These are phyloP conservation scores for Sylvia borin DNA, from an alignment of 2,797 vertebrate species.

Conservation along the genomic window DNA sequence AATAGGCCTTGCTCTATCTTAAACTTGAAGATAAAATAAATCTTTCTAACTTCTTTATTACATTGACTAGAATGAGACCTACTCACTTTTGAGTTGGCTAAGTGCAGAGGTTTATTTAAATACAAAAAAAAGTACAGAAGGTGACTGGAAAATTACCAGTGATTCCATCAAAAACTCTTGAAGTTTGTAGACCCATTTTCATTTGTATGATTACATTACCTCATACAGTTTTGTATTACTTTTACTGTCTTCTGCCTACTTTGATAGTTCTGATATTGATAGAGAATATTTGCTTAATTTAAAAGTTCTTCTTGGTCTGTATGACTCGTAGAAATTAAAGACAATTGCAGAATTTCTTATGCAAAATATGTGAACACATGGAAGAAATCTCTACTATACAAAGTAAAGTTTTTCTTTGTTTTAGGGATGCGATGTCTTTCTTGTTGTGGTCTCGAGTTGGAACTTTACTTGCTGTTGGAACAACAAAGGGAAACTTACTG, in stretches of 20 bases:
- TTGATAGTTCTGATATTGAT: background rate
- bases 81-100: background rate
- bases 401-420: slow-evolving; percentile 45
- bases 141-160: background rate
- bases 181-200: background rate
- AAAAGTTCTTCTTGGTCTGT: background rate
- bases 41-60: background rate
- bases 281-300: background rate
- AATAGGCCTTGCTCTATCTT: background rate
- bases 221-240: background rate
- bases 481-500: slow-evolving; percentile 93
- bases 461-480: slow-evolving; percentile 89
- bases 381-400: background rate
- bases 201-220: background rate
- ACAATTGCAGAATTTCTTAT: background rate
- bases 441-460: slow-evolving; percentile 92
- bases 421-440: slow-evolving; percentile 92
- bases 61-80: background rate
- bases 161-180: background rate
- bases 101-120: background rate
- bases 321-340: background rate
- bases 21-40: background rate
- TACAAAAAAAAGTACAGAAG: background rate
- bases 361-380: background rate
- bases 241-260: background rate